Percentiles rank a stretch among this genome's conserved stretches.
phyloP scores from a whole-genome alignment of 2,113 vertebrate species.

The Rhabdornis inornatus region DNA sequence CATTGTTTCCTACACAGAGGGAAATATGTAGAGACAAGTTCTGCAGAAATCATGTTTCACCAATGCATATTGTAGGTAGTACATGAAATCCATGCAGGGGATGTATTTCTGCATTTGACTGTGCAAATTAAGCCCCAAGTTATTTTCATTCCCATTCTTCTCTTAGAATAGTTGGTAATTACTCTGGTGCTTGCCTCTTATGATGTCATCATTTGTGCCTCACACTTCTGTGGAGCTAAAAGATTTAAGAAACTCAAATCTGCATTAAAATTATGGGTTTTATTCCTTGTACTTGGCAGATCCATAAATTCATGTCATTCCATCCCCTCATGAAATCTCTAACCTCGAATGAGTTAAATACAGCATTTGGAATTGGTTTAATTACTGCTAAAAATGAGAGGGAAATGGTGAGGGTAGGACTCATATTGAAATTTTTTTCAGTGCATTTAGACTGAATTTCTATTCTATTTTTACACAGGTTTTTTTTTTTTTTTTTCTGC shows the following conservation, averaged over 20 bases:
- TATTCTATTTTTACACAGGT: constrained; percentile 12
- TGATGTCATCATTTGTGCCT: neutral
- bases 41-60: neutral
- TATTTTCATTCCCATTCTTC: neutral
- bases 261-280: neutral
- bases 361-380: neutral
- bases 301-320: neutral
- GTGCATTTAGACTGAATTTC: constrained; percentile 17
- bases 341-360: neutral
- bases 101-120: neutral
- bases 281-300: neutral
- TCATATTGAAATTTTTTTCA: neutral
- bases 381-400: neutral
- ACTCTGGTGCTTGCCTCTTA: neutral
- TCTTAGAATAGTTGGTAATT: neutral
- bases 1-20: neutral
- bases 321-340: neutral
- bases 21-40: neutral
- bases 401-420: neutral
- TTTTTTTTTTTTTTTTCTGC: neutral
- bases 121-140: neutral
- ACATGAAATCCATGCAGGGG: neutral
- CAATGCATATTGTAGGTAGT: neutral
- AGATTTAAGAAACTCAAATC: neutral
- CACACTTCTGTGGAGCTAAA: neutral